Base-by-base conservation (phyloP, 2,797 vertebrate species). In the Enteromius radiatus region DNA sequence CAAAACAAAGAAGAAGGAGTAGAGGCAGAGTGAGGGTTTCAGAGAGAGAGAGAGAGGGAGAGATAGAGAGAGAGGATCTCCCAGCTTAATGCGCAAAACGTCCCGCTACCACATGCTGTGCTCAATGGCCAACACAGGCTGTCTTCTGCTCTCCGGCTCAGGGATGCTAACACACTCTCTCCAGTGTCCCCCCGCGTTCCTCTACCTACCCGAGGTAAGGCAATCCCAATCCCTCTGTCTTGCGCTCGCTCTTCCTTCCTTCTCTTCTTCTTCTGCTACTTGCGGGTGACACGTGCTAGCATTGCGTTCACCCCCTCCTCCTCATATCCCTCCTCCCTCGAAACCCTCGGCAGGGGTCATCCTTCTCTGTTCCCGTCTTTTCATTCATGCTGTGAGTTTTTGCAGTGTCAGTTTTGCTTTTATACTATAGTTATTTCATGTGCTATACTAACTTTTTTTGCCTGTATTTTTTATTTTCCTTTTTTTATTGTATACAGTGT, bases 181-280 rank as follows among this genome's bases (percentile, higher is more conserved):
- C 89, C 96, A 97, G 88, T 97, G 97, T 89, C 95, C 96, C 92
- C 94, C 96, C 87, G 95, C 97, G 89, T 96, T 97, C 94, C 97
- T 98, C 94, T 97, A 97, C 94, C 96, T 97, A 94, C 96, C 96
- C 92, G 96, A 97, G 97, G 97, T 97, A 97, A 97, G 97, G 90
- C 84, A 69, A 88, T 91, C 90, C 83, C 92, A 87, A 88, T 83
- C 38, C 12, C 68, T 77, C 76, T 49, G 70, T 65, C 82, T 69
- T 56, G 69, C 45, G 76, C 64, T 75, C 45, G 76, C 64, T 63
- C 14, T 49, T 23, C 47, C 47, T 70, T 41, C 11, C 47, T 21
- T 43, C 68, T 59, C 15, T 74, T 83, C 64, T 76, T 31, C 52
- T 28, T 59, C 81, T 73, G 80, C 38, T 83, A 78, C 65, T 85